phyloP scores from a whole-genome alignment of 2,113 vertebrate species.

The Trogon melanurus region DNA sequence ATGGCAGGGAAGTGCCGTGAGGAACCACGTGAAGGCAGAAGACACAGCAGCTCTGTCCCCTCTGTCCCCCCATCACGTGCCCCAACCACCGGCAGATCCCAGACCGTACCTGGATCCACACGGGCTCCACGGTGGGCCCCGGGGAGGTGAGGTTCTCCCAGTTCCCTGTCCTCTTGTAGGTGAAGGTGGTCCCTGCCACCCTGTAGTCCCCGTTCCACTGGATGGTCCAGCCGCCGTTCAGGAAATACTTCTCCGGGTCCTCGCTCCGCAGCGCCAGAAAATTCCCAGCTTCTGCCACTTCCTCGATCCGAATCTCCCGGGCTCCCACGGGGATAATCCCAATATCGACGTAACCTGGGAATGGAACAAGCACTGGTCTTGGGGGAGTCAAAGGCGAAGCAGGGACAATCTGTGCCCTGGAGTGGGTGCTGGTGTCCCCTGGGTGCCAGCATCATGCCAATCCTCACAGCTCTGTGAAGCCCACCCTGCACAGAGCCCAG shows the following conservation, averaged over 20 bases:
- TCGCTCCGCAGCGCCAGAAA: conserved; percentile 90
- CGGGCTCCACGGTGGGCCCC: conserved; percentile 88
- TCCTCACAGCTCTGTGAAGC: neutral
- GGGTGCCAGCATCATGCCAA: neutral
- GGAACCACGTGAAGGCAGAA: rapidly evolving
- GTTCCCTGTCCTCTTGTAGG: conserved; percentile 86
- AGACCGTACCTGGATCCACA: conserved; percentile 91
- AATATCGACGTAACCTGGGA: conserved; percentile 91
- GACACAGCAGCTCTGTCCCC: rapidly evolving
- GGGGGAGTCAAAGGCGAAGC: rapidly evolving
- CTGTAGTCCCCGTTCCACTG: conserved; percentile 95
- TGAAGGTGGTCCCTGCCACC: conserved; percentile 92
- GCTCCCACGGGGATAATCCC: conserved; percentile 91
- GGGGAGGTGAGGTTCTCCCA: conserved; percentile 94
- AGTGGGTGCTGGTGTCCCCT: neutral
- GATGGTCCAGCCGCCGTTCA: conserved; percentile 94
- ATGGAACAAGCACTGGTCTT: rapidly evolving
- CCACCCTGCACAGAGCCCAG: neutral
- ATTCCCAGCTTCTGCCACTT: conserved; percentile 89
- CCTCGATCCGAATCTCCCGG: conserved; percentile 88
- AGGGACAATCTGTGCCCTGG: rapidly evolving
- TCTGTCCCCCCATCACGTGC: rapidly evolving
- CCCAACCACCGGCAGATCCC: neutral
- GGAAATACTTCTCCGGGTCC: conserved; percentile 88
- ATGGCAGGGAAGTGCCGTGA: rapidly evolving